These are phyloP conservation scores for Catharus minimus DNA, from an alignment of 2,113 vertebrate species.

Conservation along the genomic window DNA sequence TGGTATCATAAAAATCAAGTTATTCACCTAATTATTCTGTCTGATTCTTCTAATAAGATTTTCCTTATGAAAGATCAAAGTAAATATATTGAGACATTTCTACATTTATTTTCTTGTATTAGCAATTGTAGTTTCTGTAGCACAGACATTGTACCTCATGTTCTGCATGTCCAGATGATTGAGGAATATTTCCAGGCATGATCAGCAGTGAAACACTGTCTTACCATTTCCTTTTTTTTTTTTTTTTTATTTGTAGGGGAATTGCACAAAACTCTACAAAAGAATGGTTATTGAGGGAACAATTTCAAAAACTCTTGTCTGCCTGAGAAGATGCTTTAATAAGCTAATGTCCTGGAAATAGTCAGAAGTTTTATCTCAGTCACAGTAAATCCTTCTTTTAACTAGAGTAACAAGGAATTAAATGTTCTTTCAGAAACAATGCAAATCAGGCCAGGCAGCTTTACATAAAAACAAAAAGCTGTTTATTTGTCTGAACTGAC, in stretches of 20 bases:
- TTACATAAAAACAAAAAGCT: not conserved
- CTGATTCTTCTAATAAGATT: not conserved
- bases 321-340: not conserved
- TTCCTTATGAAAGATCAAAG: not conserved
- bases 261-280: not conserved
- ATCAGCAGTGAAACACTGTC: not conserved
- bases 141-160: accelerated
- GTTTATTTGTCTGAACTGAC: not conserved
- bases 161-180: not conserved
- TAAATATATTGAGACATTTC: not conserved
- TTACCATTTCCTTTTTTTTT: not conserved
- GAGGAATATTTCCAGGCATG: not conserved
- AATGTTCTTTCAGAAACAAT: not conserved
- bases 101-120: not conserved
- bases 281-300: not conserved
- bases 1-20: not conserved
- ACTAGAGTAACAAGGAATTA: not conserved
- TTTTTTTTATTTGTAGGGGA: not conserved
- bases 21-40: not conserved
- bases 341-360: not conserved
- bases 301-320: not conserved
- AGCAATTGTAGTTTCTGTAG: not conserved
- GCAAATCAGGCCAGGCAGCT: not conserved
- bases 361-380: not conserved
- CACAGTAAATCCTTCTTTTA: not conserved